Conservation (phyloP, 2,888 invertebrate species). For the Ophion ellenae region DNA sequence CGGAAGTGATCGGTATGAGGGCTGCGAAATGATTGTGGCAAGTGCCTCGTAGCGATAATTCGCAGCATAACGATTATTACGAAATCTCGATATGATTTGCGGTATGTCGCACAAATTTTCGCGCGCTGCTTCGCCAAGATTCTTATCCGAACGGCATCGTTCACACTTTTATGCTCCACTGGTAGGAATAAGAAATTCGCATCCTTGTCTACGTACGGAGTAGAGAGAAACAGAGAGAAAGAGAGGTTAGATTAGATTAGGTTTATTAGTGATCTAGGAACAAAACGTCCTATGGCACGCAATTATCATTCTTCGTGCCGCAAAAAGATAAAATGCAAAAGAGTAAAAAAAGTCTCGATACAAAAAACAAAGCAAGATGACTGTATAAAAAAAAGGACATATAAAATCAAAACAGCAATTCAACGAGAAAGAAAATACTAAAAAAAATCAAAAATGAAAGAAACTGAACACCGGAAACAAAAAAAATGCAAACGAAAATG, state of each 20-base stretch:
- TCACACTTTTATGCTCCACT: conserved; percentile 11
- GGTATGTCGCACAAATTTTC: conserved; percentile 27
- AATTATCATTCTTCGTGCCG: too few species aligned
- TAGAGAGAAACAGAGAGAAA: neutral
- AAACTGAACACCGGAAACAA: too few species aligned
- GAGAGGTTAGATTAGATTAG: too few species aligned
- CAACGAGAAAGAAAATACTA: too few species aligned
- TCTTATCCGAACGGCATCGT: conserved; percentile 19
- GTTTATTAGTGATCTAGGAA: too few species aligned
- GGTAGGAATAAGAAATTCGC: neutral
- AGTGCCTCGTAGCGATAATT: conserved; percentile 26
- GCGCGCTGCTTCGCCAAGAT: neutral
- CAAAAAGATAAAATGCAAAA: too few species aligned
- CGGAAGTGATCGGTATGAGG: neutral
- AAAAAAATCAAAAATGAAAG: too few species aligned
- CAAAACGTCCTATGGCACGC: too few species aligned
- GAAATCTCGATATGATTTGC: conserved; percentile 25
- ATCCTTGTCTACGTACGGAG: neutral
- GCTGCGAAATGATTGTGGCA: conserved; percentile 15
- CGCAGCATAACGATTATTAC: conserved; percentile 9
- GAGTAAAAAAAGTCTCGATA: too few species aligned
- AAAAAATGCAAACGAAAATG: too few species aligned
- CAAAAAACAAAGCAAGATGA: neutral
- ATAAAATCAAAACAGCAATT: too few species aligned
- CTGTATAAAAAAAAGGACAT: too few species aligned